Evolutionary conservation across 2,888 invertebrate species (phyloP).

Genomic region (Agonopterix subpropinquella): DNA sequence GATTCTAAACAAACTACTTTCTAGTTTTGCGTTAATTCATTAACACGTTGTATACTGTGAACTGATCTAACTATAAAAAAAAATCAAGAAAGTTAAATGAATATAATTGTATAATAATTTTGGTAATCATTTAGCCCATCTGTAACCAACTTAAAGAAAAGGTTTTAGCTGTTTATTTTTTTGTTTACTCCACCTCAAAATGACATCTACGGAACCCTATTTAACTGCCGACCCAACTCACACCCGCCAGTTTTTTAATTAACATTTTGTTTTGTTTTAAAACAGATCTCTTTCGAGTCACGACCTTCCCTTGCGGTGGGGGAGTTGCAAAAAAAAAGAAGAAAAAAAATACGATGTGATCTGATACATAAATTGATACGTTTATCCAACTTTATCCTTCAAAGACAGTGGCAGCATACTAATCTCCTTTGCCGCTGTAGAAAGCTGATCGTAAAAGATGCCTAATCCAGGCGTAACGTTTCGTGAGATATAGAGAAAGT

Average conservation of each 20-base stretch:
- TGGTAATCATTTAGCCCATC: too few relatives aligned
- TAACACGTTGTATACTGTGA: too few relatives aligned
- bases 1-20: too few relatives aligned
- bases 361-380: slow-evolving; percentile 9
- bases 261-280: slow-evolving; percentile 40
- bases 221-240: background rate
- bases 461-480: background rate
- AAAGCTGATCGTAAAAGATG: background rate
- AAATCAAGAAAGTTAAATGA: too few relatives aligned
- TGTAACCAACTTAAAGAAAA: too few relatives aligned
- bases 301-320: slow-evolving; percentile 5
- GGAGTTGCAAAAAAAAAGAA: background rate
- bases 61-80: too few relatives aligned
- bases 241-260: slow-evolving; percentile 33
- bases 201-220: too few relatives aligned
- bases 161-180: too few relatives aligned
- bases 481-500: too few relatives aligned
- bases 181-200: too few relatives aligned
- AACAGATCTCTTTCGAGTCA: slow-evolving; percentile 18
- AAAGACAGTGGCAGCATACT: background rate
- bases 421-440: background rate
- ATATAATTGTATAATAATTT: too few relatives aligned
- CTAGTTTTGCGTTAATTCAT: too few relatives aligned
- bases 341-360: slow-evolving; percentile 1
- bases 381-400: slow-evolving; percentile 6